Evolutionary conservation across 2,113 vertebrate genomes (phyloP).

Genomic region (Misgurnus mizolepis): DNA sequence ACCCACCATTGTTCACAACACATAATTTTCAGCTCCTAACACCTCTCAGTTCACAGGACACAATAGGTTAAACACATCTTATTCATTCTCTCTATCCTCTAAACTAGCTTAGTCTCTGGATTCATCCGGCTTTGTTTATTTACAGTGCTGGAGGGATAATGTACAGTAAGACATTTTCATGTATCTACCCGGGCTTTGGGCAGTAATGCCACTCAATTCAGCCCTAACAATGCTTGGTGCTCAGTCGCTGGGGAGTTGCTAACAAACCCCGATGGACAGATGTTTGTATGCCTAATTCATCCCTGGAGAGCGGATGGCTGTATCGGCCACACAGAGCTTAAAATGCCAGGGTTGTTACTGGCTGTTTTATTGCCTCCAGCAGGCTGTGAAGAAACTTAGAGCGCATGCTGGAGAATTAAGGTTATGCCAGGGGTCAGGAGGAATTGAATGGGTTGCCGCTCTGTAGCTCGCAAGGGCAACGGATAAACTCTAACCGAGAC

Average conservation of each 20-base stretch:
- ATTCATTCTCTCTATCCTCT: slow-evolving; percentile 30
- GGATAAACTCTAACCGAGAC: neutral
- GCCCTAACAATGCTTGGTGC: slow-evolving; percentile 26
- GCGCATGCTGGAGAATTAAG: slow-evolving; percentile 15
- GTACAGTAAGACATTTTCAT: slow-evolving; percentile 37
- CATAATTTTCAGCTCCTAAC: too few species aligned
- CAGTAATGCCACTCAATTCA: slow-evolving; percentile 59
- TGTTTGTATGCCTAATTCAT: slow-evolving; percentile 50
- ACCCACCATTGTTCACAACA: too few species aligned
- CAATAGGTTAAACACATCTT: neutral
- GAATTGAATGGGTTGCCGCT: neutral
- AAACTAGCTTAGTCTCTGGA: neutral
- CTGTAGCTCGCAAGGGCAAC: slow-evolving; percentile 3
- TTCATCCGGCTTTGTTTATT: slow-evolving; percentile 40
- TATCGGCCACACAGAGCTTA: neutral
- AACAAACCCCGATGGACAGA: slow-evolving; percentile 47
- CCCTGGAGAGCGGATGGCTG: slow-evolving; percentile 41
- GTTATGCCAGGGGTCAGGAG: slow-evolving; percentile 20
- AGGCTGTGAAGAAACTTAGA: slow-evolving; percentile 22
- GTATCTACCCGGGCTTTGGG: slow-evolving; percentile 39
- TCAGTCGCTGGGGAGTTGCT: slow-evolving; percentile 37
- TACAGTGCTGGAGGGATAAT: slow-evolving; percentile 1
- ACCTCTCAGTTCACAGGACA: too few species aligned
- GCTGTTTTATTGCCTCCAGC: slow-evolving; percentile 39
- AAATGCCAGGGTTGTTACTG: slow-evolving; percentile 20